Evolutionary conservation across 2,888 invertebrate genomes (phyloP).

Genomic region (Napeogenes sylphis): DNA sequence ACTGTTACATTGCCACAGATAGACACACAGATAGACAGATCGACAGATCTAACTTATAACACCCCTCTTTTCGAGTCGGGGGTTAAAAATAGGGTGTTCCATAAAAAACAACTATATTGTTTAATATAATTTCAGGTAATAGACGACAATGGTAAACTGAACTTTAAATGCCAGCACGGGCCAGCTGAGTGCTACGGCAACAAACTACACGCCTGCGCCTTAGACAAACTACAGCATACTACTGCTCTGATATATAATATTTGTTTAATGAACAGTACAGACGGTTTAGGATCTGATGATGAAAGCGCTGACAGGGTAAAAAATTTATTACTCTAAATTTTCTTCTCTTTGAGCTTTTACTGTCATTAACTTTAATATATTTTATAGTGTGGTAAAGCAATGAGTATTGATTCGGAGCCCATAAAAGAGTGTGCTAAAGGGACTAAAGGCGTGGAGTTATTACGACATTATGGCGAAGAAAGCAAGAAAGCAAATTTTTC

Average conservation of each 20-base stretch:
- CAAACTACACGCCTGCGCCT: constrained; percentile 86
- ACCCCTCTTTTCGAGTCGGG: too few relatives aligned
- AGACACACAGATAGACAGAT: too few relatives aligned
- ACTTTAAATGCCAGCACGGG: constrained; percentile 87
- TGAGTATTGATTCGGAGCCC: constrained; percentile 32
- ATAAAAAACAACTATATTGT: constrained; percentile 2
- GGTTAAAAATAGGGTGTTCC: too few relatives aligned
- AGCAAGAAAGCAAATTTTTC: constrained; percentile 37
- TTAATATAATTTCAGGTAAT: constrained; percentile 38
- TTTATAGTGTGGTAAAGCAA: constrained; percentile 27
- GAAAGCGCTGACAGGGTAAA: neutral
- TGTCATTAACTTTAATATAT: constrained; percentile 4
- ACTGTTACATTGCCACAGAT: too few relatives aligned
- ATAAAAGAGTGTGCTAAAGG: constrained; percentile 44
- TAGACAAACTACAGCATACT: constrained; percentile 77
- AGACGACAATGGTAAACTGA: constrained; percentile 30
- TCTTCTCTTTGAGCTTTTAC: too few relatives aligned
- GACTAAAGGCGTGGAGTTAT: constrained; percentile 36
- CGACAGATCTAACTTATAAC: too few relatives aligned
- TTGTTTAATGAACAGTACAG: constrained; percentile 79
- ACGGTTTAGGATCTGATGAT: constrained; percentile 40
- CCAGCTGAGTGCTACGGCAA: constrained; percentile 85
- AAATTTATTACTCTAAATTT: too few relatives aligned
- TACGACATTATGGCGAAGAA: constrained; percentile 44
- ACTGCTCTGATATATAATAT: constrained; percentile 79